Conservation (phyloP, 2,113 vertebrate genomes). For the Silurus asotus region DNA sequence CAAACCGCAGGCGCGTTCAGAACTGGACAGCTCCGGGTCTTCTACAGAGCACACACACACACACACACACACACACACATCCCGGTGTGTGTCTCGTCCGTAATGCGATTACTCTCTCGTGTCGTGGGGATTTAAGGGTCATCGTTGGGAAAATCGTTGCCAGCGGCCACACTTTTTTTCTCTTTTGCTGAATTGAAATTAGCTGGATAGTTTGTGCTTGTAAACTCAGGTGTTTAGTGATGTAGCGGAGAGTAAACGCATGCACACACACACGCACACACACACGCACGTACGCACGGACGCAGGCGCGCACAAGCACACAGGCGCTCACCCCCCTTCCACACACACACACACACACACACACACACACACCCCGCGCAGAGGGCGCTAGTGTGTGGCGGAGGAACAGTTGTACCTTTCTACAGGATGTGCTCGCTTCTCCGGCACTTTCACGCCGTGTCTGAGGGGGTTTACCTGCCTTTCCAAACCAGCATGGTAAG, state of each 20-base stretch:
- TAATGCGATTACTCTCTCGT: constrained; percentile 56
- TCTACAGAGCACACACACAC: neutral
- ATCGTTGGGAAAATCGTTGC: constrained; percentile 33
- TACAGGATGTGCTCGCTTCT: constrained; percentile 19
- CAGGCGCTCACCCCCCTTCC: neutral
- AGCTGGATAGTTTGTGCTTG: neutral
- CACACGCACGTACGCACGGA: neutral
- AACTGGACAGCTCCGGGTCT: constrained; percentile 23
- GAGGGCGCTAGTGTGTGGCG: constrained; percentile 25
- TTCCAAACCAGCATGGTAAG: constrained; percentile 27
- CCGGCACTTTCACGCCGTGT: constrained; percentile 20
- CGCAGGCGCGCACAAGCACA: neutral
- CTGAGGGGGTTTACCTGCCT: constrained; percentile 42
- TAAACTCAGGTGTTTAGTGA: neutral
- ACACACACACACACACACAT: neutral
- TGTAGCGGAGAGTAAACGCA: neutral
- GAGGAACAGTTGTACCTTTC: neutral
- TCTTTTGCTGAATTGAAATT: neutral
- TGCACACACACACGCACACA: too few species aligned
- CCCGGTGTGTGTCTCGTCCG: constrained; percentile 7
- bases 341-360: too few species aligned
- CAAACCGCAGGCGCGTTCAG: neutral
- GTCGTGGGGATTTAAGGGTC: constrained; percentile 39
- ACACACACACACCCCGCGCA: neutral
- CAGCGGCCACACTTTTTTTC: neutral